A percentile compares a stretch with the other conserved stretches of the same genome.
phyloP scores from a whole-genome alignment of 1,140 invertebrate genomes.

The Lanistes nyassanus region DNA sequence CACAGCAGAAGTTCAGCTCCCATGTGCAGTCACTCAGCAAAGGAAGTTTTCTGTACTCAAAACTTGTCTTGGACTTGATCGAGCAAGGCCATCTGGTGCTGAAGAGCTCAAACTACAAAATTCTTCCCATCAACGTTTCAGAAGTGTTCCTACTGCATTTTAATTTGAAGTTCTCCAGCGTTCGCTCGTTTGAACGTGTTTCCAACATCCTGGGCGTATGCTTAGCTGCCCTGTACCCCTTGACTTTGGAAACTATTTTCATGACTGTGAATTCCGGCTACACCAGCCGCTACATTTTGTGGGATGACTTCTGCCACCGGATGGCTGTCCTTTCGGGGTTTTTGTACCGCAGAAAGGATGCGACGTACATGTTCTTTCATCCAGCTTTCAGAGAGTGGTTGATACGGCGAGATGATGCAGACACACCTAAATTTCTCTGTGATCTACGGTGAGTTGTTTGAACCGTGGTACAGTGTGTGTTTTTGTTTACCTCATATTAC shows the following conservation, averaged over 20 bases:
- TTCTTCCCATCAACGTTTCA: conserved; percentile 87
- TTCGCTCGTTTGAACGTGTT: conserved; percentile 86
- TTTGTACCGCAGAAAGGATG: conserved; percentile 87
- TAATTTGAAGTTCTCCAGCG: conserved; percentile 90
- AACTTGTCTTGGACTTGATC: conserved; percentile 92
- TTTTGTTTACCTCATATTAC: neutral
- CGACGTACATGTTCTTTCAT: conserved; percentile 96
- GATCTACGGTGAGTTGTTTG: conserved; percentile 68
- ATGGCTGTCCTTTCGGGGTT: conserved; percentile 73
- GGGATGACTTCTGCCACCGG: conserved; percentile 61
- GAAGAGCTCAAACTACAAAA: conserved; percentile 91
- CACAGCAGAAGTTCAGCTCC: conserved; percentile 82
- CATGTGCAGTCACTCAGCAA: conserved; percentile 84
- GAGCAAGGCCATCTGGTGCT: conserved; percentile 92
- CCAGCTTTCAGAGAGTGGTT: conserved; percentile 97
- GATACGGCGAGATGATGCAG: conserved; percentile 87
- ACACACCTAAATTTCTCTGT: conserved; percentile 88
- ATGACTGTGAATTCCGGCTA: conserved; percentile 90
- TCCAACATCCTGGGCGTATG: conserved; percentile 84
- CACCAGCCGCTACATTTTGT: conserved; percentile 72
- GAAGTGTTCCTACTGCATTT: conserved; percentile 95
- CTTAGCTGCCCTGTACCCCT: conserved; percentile 84
- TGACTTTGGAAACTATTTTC: conserved; percentile 91
- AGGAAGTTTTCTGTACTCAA: conserved; percentile 92
- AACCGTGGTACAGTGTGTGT: neutral